Base-by-base conservation (phyloP, 2,113 vertebrate species). In the Cebidichthys violaceus region DNA sequence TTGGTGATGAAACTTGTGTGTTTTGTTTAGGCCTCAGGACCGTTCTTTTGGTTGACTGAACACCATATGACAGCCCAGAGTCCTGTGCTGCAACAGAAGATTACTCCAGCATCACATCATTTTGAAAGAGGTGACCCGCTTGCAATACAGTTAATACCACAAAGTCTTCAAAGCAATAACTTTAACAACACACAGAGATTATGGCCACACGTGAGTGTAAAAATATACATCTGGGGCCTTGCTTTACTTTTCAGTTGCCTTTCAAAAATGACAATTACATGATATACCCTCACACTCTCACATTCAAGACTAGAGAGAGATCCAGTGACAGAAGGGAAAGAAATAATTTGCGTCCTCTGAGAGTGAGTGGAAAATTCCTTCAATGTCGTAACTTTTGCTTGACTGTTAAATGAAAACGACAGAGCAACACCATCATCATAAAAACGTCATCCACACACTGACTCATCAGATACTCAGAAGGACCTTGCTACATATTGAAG, bases 31-130 rank as follows among this genome's bases (percentile, higher is more conserved):
- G 75, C 81, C 78, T 74, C 24, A 2, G 71, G 81, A 33, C 20
- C 65, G 55, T 75, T 79, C 17, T 60, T 68, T 80, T 77, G 52
- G 43, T 54, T 78, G 45, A 84, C 54, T 82, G 76, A 77, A 83
- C 45, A 71, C 39, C 75, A 8, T 33, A 41, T 60, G 75, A 84
- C 70, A 75, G 17, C 18, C 24, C 24, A 57, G 11, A 29, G 47
- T 27, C 14, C 24, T 71, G 54, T 72, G 55, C 57, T 69, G 35
- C 29, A 50, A 52, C 39, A 54, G 27, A 39, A 45, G 43, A 76
- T 71, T 60, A 70, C 47, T 9, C 1, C 22, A 68, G 54, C 15
- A 60, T n/a, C 43, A 72, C 11, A 22, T 24, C 11, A 22, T 24
- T 45, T 41, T 35, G 9, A 29, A 77, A 64, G 9, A 62, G 20